Conservation (phyloP, 2,797 vertebrate genomes). For the Macropus fuliginosus region DNA sequence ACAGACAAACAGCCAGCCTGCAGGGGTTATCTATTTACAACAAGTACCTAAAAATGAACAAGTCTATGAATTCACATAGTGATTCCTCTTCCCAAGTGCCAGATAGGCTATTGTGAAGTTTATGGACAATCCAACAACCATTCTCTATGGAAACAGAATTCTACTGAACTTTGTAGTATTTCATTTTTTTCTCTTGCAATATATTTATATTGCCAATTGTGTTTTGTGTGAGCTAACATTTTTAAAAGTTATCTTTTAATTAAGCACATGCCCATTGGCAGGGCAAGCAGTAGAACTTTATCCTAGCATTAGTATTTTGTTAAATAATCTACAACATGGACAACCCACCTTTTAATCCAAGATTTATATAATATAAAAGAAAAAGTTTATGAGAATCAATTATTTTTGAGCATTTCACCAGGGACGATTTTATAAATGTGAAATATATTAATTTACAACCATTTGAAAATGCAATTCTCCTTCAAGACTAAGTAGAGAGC, state of each 20-base stretch:
- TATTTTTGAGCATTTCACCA: background rate
- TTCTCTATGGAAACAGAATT: background rate
- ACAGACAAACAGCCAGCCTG: background rate
- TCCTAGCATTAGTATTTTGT: background rate
- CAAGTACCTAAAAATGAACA: background rate
- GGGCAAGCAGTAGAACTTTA: background rate
- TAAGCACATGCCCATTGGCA: background rate
- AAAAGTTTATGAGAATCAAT: background rate
- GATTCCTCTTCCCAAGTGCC: background rate
- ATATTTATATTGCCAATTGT: background rate
- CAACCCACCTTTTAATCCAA: background rate
- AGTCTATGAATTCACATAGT: background rate
- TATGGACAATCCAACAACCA: background rate
- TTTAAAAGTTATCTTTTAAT: background rate
- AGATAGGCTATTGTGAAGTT: background rate
- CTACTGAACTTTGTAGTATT: constrained; percentile 2
- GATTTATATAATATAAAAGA: background rate
- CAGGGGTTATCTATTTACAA: background rate
- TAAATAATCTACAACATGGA: background rate
- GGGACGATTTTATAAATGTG: background rate
- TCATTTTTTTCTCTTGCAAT: background rate
- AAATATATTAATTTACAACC: background rate
- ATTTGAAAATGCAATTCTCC: background rate
- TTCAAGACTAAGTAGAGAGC: too few species aligned
- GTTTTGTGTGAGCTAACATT: background rate